Evolutionary conservation across 2,113 vertebrate genomes (phyloP).

Genomic region (Marmota monax): DNA sequence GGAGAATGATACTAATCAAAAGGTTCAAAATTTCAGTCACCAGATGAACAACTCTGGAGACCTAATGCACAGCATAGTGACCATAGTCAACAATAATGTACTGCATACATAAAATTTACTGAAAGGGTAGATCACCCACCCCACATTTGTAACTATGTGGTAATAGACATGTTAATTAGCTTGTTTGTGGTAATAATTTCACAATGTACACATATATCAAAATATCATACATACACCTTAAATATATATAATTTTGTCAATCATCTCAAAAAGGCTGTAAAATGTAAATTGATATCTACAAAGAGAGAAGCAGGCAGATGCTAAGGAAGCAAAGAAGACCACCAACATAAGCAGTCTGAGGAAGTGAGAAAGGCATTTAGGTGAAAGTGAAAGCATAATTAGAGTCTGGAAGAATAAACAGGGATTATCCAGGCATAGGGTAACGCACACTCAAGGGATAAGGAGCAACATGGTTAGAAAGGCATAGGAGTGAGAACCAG

Average conservation of each 20-base stretch:
- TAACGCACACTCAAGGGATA: background rate
- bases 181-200: background rate
- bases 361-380: background rate
- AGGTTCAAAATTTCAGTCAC: background rate
- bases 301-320: background rate
- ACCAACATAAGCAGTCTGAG: background rate
- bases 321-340: background rate
- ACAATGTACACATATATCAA: background rate
- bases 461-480: background rate
- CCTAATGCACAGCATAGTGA: background rate
- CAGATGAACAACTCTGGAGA: background rate
- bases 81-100: background rate
- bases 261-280: background rate
- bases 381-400: constrained; percentile 4
- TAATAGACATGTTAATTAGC: background rate
- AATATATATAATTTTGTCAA: background rate
- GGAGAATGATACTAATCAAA: background rate
- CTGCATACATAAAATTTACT: background rate
- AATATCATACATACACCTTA: background rate
- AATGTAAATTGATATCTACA: background rate
- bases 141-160: background rate
- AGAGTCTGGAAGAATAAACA: background rate
- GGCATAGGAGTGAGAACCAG: background rate
- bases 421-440: background rate
- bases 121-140: background rate